These are phyloP conservation scores for Ammospiza maritima DNA, from an alignment of 2,797 vertebrate species.

Conservation along the genomic window DNA sequence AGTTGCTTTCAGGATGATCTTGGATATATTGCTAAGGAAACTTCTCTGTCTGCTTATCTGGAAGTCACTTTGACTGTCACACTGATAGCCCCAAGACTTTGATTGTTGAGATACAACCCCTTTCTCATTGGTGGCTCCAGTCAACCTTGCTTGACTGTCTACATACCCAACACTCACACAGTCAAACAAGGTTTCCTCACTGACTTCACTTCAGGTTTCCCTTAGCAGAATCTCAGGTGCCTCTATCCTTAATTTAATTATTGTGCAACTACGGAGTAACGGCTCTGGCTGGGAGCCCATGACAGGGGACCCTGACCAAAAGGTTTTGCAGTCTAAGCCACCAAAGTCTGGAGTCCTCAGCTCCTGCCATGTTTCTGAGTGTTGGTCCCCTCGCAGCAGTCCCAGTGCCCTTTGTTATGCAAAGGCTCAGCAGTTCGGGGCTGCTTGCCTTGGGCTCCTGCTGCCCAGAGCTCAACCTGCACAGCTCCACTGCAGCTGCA, in stretches of 20 bases:
- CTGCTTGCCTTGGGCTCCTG: not conserved
- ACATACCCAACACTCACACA: not conserved
- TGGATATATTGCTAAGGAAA: not conserved
- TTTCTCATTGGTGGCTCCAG: not conserved
- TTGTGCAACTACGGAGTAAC: not conserved
- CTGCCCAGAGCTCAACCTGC: not conserved
- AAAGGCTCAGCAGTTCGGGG: not conserved
- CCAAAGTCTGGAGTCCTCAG: rapidly evolving
- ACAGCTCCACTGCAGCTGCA: not conserved
- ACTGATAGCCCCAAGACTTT: not conserved
- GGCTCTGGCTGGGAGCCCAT: not conserved
- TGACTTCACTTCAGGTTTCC: not conserved
- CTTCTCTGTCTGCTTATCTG: not conserved
- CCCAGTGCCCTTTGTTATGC: not conserved
- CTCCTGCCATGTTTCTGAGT: not conserved
- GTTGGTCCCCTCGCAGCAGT: not conserved
- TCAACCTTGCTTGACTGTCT: not conserved
- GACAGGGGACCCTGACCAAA: not conserved
- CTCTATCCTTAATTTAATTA: not conserved
- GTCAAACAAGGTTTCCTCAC: not conserved
- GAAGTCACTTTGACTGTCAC: not conserved
- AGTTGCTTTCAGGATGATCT: not conserved
- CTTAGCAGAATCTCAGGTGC: not conserved
- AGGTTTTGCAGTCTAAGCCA: not conserved
- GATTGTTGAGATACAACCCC: rapidly evolving